phyloP scores from a whole-genome alignment of 2,113 vertebrate genomes.

The Thunnus maccoyii region DNA sequence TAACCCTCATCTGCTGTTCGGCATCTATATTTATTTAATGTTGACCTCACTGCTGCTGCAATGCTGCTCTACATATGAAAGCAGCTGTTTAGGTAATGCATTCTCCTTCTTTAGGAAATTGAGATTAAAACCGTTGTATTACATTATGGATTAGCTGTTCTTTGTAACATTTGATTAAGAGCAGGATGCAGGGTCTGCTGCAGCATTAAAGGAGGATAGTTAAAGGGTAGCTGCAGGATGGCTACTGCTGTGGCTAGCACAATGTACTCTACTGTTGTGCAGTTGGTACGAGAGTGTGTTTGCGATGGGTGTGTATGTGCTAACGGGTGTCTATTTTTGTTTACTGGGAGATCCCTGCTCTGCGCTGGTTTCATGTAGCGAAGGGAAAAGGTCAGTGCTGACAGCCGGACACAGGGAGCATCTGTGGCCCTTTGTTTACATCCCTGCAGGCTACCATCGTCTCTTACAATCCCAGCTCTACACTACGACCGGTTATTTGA shows the following conservation, averaged over 20 bases:
- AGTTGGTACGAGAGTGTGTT: conserved; percentile 8
- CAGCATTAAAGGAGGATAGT: background rate
- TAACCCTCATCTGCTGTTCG: background rate
- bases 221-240: conserved; percentile 21
- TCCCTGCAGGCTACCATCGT: conserved; percentile 39
- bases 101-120: conserved; percentile 3
- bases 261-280: conserved; percentile 2
- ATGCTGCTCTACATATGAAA: background rate
- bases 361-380: conserved; percentile 8
- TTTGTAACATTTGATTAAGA: background rate
- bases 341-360: conserved; percentile 36
- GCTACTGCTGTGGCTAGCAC: conserved; percentile 23
- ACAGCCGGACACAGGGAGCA: conserved; percentile 61
- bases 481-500: conserved; percentile 1
- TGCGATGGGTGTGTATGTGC: conserved; percentile 13
- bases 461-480: conserved; percentile 13
- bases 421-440: conserved; percentile 60
- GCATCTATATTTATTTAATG: conserved; percentile 7
- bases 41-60: conserved; percentile 13
- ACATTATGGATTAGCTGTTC: conserved; percentile 18
- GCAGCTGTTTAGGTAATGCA: background rate
- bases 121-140: background rate
- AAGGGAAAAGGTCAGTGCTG: conserved; percentile 74
- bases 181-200: background rate
- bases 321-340: conserved; percentile 26